Evolutionary conservation across 2,797 vertebrate species (phyloP), one percentile per base, ranked within the genome.

Genomic region (Myripristis murdjan): DNA sequence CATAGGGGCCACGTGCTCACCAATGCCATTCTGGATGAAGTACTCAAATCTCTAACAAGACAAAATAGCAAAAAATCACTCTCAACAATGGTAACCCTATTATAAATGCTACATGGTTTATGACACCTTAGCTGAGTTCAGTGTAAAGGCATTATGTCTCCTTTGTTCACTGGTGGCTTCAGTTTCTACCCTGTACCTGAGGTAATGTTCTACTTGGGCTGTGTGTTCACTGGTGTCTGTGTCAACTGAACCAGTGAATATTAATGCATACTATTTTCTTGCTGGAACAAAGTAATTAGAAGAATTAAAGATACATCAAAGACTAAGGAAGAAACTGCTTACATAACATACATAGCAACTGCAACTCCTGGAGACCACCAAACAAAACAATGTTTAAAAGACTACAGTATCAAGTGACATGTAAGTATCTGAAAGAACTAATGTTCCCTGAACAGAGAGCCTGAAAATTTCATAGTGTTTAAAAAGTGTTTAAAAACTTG

Each of bases 1-100:
- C 92, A 98, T 85, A 14, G 94, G 90, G 44, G 95, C 87, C 77
- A 97, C 89, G 1, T 95, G 87, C 35, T 94, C 86, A 1, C 95
- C 93, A 26, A 96, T 94, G 60, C 95, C 96, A 14, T 94, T 91
- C 64, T 88, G 87, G 72, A 97, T 95, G 66, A 95, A 97, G 79
- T 94, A 90, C 58, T 93, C 91, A 77, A 95, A 96, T 70, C 85
- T 93, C 97, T 98, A 80, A 66, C 8, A 48, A 60, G 37, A 63
- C n/a, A 82, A 0, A 65, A 41, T 10, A 33, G 55, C 4, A 57
- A 1, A 47, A 55, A 49, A 2, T 49, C 7, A 65, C 24, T 24
- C 12, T 1, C 6, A 33, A 43, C 7, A 41, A 5, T 15, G 24
- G 52, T 26, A 37, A 48, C 12, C 16, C 14, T 16, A 58, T 6